Evolutionary conservation across 2,797 vertebrate species (phyloP).

Genomic region (Odontamblyopus lacepedii): DNA sequence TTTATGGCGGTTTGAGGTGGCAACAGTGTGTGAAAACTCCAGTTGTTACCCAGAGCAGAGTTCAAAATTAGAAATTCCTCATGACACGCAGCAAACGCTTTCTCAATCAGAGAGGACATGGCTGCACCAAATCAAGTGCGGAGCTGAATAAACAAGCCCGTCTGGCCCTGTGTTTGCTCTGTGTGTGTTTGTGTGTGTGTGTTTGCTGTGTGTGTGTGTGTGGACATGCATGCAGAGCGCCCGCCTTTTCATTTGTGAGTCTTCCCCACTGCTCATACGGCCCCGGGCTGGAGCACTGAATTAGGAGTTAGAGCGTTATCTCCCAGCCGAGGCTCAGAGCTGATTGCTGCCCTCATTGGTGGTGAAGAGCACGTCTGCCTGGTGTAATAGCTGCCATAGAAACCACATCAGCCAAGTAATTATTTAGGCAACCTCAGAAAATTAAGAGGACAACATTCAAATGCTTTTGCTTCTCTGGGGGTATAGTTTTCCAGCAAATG

Average conservation of each 20-base stretch:
- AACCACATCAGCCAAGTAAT: constrained; percentile 75
- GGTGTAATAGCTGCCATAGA: constrained; percentile 76
- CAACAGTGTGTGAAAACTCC: constrained; percentile 15
- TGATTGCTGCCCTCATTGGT: constrained; percentile 76
- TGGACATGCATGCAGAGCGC: constrained; percentile 59
- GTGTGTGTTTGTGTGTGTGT: constrained; percentile 29
- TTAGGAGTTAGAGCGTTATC: constrained; percentile 76
- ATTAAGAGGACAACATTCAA: constrained; percentile 70
- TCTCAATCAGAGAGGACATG: constrained; percentile 55
- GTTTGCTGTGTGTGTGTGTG: constrained; percentile 22
- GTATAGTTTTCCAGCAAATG: constrained; percentile 47
- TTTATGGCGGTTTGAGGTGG: background rate
- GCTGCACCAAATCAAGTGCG: constrained; percentile 52
- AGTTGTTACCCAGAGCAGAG: constrained; percentile 23
- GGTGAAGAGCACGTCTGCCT: constrained; percentile 66
- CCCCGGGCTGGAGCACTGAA: constrained; percentile 70
- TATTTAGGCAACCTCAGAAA: constrained; percentile 75
- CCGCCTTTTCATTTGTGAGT: constrained; percentile 66
- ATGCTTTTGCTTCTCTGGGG: constrained; percentile 52
- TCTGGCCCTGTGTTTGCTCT: constrained; percentile 59
- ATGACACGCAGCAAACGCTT: constrained; percentile 39
- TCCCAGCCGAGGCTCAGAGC: constrained; percentile 58
- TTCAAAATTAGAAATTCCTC: constrained; percentile 50
- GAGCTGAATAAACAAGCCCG: constrained; percentile 59
- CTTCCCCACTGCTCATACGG: constrained; percentile 54